Evolutionary conservation across 1,140 invertebrate species (phyloP).

Genomic region (Zaprionus taronus): DNA sequence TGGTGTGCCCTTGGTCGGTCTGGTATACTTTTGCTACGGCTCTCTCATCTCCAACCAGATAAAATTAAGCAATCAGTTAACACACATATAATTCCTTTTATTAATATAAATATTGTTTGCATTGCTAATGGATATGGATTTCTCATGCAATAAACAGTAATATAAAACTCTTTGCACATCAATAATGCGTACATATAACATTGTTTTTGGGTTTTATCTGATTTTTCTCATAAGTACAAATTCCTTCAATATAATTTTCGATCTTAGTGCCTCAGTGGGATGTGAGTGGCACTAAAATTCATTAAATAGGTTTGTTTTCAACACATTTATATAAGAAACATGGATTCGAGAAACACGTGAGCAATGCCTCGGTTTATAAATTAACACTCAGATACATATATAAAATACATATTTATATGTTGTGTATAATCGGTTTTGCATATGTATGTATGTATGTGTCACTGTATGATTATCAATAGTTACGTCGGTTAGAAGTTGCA

Average conservation of each 20-base stretch:
- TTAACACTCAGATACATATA: slow-evolving; percentile 61
- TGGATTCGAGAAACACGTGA: slow-evolving; percentile 29
- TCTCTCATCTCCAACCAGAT: too few relatives aligned
- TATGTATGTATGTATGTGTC: slow-evolving; percentile 16
- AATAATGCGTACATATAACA: slow-evolving; percentile 51
- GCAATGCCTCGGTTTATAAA: slow-evolving; percentile 31
- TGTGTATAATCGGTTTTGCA: slow-evolving; percentile 16
- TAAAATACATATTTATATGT: slow-evolving; percentile 51
- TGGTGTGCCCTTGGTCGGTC: too few relatives aligned
- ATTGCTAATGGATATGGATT: slow-evolving; percentile 50
- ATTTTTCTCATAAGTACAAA: slow-evolving; percentile 57
- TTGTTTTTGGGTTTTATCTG: slow-evolving; percentile 38
- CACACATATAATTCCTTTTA: slow-evolving; percentile 54
- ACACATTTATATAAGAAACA: slow-evolving; percentile 53
- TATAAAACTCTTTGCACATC: slow-evolving; percentile 60
- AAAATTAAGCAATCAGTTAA: neutral
- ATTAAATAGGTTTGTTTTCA: slow-evolving; percentile 20
- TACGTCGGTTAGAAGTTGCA: slow-evolving; percentile 21
- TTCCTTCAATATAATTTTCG: slow-evolving; percentile 33
- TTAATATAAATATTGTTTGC: slow-evolving; percentile 56
- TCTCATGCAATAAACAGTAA: slow-evolving; percentile 57
- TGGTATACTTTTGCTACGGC: too few relatives aligned
- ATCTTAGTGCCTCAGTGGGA: slow-evolving; percentile 18
- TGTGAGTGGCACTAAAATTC: slow-evolving; percentile 16
- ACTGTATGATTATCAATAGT: slow-evolving; percentile 43